A percentile compares a stretch with the other conserved stretches of the same genome.
Evolutionary conservation across 2,113 vertebrate species (phyloP).

Genomic region (Toxotes jaculatrix): DNA sequence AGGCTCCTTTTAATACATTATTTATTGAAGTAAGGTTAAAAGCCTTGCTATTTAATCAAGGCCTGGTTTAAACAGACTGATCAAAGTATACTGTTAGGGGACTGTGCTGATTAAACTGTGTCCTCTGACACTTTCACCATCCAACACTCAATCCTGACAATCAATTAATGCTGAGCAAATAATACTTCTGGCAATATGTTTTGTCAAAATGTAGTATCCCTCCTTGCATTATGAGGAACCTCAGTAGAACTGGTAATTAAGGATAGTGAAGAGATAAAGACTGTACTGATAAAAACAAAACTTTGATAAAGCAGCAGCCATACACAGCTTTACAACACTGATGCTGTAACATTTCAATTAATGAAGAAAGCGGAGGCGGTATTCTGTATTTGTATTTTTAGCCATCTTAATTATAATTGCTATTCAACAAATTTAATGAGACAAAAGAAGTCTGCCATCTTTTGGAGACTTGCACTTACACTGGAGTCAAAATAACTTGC

Average conservation of each 20-base stretch:
- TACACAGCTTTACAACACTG: not conserved
- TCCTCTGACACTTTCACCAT: not conserved
- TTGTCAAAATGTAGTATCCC: too few species aligned
- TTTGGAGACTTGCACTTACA: not conserved
- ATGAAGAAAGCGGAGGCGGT: not conserved
- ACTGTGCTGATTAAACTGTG: not conserved
- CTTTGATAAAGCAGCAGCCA: not conserved
- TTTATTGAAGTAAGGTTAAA: slow-evolving; percentile 17
- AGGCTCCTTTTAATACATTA: not conserved
- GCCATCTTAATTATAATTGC: not conserved
- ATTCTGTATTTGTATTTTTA: not conserved
- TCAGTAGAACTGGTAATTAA: not conserved
- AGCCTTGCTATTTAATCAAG: slow-evolving; percentile 15
- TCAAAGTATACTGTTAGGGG: not conserved
- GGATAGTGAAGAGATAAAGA: not conserved
- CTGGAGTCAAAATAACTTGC: not conserved
- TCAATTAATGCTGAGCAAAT: not conserved
- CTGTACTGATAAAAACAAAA: not conserved
- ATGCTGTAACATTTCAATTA: too few species aligned
- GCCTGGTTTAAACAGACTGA: not conserved
- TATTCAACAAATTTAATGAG: slow-evolving; percentile 1
- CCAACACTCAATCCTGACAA: not conserved
- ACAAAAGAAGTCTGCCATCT: not conserved
- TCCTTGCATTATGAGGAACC: not conserved
- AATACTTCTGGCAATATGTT: not conserved